Conservation (phyloP, 2,113 vertebrate species). For the Aegithalos caudatus region DNA sequence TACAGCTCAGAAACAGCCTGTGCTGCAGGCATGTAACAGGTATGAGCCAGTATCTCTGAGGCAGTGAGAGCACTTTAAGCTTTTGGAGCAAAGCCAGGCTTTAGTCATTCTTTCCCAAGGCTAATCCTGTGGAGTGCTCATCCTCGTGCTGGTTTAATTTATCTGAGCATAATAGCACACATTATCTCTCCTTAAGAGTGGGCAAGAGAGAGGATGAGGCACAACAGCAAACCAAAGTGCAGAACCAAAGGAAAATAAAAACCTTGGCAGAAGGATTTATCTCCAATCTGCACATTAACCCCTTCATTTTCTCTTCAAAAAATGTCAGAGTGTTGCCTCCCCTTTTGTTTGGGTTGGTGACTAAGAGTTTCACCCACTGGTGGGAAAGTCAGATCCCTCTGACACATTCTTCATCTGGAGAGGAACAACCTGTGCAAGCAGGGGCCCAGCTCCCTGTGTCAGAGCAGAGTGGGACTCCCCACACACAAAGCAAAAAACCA, state of each 20-base stretch:
- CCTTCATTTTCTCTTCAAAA: background rate
- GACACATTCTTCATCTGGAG: background rate
- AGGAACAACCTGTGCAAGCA: background rate
- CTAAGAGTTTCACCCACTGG: constrained; percentile 19
- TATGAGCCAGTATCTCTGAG: background rate
- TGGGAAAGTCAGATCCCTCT: constrained; percentile 55
- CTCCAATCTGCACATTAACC: background rate
- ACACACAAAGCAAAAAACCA: background rate
- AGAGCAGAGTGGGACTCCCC: background rate
- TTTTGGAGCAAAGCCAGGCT: constrained; percentile 18
- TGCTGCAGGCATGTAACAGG: background rate
- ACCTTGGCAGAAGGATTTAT: background rate
- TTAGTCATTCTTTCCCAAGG: constrained; percentile 41
- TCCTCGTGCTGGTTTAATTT: background rate
- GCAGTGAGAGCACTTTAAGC: background rate
- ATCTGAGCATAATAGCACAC: background rate
- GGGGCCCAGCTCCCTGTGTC: background rate
- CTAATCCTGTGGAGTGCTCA: background rate
- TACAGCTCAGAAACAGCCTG: background rate
- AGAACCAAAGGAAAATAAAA: background rate
- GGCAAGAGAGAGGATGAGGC: background rate
- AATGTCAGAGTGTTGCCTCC: background rate
- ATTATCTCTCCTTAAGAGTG: background rate
- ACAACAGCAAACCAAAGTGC: background rate
- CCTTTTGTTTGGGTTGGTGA: constrained; percentile 32